These are phyloP conservation scores for Pagrus major DNA, from an alignment of 2,113 vertebrate species.

Conservation along the genomic window DNA sequence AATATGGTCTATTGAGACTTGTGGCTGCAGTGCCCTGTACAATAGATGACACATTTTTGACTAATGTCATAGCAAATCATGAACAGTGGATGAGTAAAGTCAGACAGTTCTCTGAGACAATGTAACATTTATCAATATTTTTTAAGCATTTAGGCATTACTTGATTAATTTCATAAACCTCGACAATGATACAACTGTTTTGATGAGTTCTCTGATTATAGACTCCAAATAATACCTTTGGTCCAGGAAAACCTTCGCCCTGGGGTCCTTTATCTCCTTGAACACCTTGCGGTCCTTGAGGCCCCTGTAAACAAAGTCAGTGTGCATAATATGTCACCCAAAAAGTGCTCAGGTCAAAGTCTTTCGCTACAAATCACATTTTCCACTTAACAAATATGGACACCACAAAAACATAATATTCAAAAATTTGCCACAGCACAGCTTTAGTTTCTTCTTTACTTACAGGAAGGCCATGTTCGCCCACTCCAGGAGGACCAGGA, in stretches of 20 bases:
- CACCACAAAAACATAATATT: not conserved
- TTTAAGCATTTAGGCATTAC: not conserved
- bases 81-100: not conserved
- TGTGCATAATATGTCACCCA: not conserved
- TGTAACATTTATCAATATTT: too few relatives aligned
- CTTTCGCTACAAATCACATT: constrained; percentile 8
- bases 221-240: constrained; percentile 85
- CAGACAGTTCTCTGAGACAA: too few relatives aligned
- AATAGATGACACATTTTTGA: not conserved
- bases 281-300: constrained; percentile 91
- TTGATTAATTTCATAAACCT: too few relatives aligned
- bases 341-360: not conserved
- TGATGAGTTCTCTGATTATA: not conserved
- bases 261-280: constrained; percentile 89
- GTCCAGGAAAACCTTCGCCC: constrained; percentile 91
- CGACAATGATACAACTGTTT: not conserved
- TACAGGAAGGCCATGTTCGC: constrained; percentile 89
- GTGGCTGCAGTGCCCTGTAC: not conserved
- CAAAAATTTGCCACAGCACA: not conserved
- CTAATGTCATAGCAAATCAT: not conserved
- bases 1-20: too few relatives aligned
- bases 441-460: constrained; percentile 63
- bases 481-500: constrained; percentile 87
- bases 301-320: constrained; percentile 83
- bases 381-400: not conserved